Percentiles rank a stretch among this genome's conserved stretches.
Evolutionary conservation across 2,888 invertebrate genomes (phyloP).

Genomic region (Ectobius pallidus): DNA sequence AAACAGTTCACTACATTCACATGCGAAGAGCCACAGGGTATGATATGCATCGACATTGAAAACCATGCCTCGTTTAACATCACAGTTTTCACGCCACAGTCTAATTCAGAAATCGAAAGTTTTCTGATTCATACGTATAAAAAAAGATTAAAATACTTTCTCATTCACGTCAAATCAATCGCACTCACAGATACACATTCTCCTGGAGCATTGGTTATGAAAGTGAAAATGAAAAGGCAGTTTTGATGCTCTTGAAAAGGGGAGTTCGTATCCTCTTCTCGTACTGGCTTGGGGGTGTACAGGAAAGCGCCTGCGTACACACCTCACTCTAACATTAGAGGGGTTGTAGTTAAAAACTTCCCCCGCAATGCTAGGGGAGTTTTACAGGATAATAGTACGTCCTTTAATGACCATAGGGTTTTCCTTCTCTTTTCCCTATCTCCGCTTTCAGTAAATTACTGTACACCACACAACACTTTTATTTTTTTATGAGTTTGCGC

Average conservation of each 20-base stretch:
- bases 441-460: not conserved
- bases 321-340: not conserved
- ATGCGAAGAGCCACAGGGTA: not conserved
- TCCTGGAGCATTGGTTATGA: not conserved
- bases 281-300: slow-evolving; percentile 9
- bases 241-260: slow-evolving; percentile 21
- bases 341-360: slow-evolving; percentile 30
- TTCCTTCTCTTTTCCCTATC: not conserved
- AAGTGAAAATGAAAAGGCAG: slow-evolving; percentile 33
- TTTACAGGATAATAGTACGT: slow-evolving; percentile 23
- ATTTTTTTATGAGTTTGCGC: not conserved
- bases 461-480: slow-evolving; percentile 5
- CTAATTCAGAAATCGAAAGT: not conserved
- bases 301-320: slow-evolving; percentile 28
- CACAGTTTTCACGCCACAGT: not conserved
- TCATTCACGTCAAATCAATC: not conserved
- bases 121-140: too few species aligned
- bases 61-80: not conserved
- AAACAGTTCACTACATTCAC: not conserved
- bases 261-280: too few species aligned
- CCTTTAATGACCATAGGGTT: slow-evolving; percentile 16
- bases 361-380: slow-evolving; percentile 20
- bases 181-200: slow-evolving; percentile 4
- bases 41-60: not conserved
- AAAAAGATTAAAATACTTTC: too few species aligned